These are phyloP conservation scores for Ormyrus thymus DNA, from an alignment of 2,888 invertebrate genomes.

Conservation along the genomic window DNA sequence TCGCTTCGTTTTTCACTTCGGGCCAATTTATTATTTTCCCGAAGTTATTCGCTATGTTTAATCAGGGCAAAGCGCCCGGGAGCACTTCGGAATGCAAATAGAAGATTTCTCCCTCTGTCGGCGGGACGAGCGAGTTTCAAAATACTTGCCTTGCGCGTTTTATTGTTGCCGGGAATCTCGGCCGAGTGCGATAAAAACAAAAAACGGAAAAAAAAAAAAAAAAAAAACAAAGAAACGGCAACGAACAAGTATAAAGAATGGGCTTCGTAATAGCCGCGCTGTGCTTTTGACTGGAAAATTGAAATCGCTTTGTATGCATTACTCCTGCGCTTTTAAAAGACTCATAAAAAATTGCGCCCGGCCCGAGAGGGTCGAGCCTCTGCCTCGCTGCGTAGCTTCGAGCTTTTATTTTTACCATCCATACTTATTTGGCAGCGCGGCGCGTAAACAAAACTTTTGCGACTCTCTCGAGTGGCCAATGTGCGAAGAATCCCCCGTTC, in stretches of 20 bases:
- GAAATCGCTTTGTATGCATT: constrained; percentile 60
- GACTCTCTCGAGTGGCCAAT: too few species aligned
- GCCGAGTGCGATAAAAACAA: constrained; percentile 5
- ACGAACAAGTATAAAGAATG: constrained; percentile 17
- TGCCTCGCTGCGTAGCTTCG: not conserved
- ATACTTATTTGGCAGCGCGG: not conserved
- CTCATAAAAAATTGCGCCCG: constrained; percentile 47
- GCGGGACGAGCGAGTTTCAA: constrained; percentile 11
- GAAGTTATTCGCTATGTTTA: constrained; percentile 23
- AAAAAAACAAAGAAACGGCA: constrained; percentile 14
- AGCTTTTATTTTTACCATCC: constrained; percentile 2
- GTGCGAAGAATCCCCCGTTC: too few species aligned
- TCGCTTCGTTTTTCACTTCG: not conserved
- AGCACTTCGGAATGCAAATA: constrained; percentile 6
- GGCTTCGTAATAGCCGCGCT: constrained; percentile 29
- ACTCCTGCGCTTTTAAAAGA: constrained; percentile 46
- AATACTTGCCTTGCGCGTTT: constrained; percentile 6
- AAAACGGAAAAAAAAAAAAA: constrained; percentile 17
- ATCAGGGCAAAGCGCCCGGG: constrained; percentile 23
- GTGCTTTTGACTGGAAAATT: constrained; percentile 60
- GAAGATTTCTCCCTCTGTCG: constrained; percentile 5
- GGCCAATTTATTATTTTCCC: constrained; percentile 39
- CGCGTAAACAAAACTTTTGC: too few species aligned
- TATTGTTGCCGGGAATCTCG: constrained; percentile 28
- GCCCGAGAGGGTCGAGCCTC: not conserved